Evolutionary conservation across 2,888 invertebrate species (phyloP), one percentile per base, ranked within the genome.

Genomic region (Erebia aethiops): DNA sequence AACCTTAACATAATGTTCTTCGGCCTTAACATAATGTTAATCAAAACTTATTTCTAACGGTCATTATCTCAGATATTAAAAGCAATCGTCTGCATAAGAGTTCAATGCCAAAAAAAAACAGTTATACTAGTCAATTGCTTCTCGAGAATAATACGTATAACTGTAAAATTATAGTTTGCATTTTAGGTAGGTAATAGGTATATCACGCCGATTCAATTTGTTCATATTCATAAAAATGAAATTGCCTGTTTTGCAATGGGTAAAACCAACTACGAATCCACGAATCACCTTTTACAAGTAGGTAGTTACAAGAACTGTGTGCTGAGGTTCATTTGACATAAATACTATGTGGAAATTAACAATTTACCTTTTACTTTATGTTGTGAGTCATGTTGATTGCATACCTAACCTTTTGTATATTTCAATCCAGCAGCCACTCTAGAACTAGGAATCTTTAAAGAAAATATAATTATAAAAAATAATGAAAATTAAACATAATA

Each of bases 271-370:
- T 10, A 2, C 18, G 14, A 41, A 35, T 18, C 8, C 9, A 21
- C 21, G 43, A 43, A 56, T 54, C 13, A 41, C 26, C n/a, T 51
- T 26, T 26, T 16, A 51, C 57, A 1, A 16, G 8, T 52, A 7
- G 16, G 41, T 16, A 43, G 26, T 10, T 16, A 60, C 57, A 16
- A 46, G 43, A 43, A 2, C 10, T 18, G 7, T 10, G 46, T 7
- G 46, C 61, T 46, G 11, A 61, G 10, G 21, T 60, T 11, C 18
- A 43, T 43, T 21, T 41, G 14, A 26, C 35, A 62, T 21, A 60
- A 16, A 64, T 18, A 62, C 63, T 66, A 74, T 56, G 67, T 78
- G 77, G 60, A 54, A 67, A 69, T 64, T 21, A 35, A 46, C 5
- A 52, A 69, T 54, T 52, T 70, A 11, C 62, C 43, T 75, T 43